Evolutionary conservation across 2,888 invertebrate genomes (phyloP).

Genomic region (Drosophila kuntzei): DNA sequence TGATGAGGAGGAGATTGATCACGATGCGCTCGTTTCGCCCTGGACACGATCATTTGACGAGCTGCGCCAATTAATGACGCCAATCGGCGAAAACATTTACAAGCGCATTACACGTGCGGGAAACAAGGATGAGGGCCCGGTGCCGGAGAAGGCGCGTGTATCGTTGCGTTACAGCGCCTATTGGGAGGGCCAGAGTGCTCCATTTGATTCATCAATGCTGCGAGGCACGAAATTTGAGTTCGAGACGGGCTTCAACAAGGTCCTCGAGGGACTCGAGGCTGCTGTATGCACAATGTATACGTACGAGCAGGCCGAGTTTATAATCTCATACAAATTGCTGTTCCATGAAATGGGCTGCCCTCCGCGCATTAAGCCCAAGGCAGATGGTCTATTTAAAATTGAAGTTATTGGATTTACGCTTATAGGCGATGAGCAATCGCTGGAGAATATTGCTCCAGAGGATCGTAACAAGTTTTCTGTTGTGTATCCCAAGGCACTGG

Average conservation of each 20-base stretch:
- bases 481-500: constrained; percentile 87
- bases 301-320: constrained; percentile 92
- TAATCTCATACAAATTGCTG: constrained; percentile 90
- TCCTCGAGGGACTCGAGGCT: constrained; percentile 89
- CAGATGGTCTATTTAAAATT: constrained; percentile 91
- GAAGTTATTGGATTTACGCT: constrained; percentile 88
- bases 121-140: constrained; percentile 52
- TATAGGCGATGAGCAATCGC: constrained; percentile 84
- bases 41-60: constrained; percentile 83
- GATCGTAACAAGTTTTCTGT: constrained; percentile 88
- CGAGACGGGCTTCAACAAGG: constrained; percentile 75
- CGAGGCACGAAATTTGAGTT: constrained; percentile 80
- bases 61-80: constrained; percentile 76
- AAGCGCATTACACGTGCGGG: constrained; percentile 79
- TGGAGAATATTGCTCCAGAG: constrained; percentile 85
- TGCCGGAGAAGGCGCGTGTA: constrained; percentile 81
- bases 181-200: constrained; percentile 82
- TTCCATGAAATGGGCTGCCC: constrained; percentile 92
- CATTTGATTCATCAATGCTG: constrained; percentile 84
- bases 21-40: constrained; percentile 75
- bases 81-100: constrained; percentile 71
- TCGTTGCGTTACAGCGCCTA: constrained; percentile 83
- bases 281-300: constrained; percentile 92
- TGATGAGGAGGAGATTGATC: constrained; percentile 25
- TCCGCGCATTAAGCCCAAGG: constrained; percentile 91